Evolutionary conservation across 1,140 invertebrate species (phyloP), one percentile per base, ranked within the genome.

Genomic region (Sycophaga agraensis): DNA sequence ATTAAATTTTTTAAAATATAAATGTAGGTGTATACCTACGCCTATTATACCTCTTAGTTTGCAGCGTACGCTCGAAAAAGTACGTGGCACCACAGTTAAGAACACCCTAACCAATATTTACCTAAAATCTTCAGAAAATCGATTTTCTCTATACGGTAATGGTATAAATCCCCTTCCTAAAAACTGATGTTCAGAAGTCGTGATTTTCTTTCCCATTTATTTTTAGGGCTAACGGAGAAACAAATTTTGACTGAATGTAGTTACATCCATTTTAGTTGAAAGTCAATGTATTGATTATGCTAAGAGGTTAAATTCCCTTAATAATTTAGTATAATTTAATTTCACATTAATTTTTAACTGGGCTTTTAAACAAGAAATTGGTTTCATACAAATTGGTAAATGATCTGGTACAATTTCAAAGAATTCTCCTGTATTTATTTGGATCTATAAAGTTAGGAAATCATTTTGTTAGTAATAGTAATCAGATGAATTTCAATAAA

Each of bases 371-470:
- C n/a, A n/a, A n/a, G n/a, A n/a, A n/a, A n/a, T n/a, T n/a, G n/a
- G n/a, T n/a, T n/a, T n/a, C n/a, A n/a, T 93, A 73, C 91, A 93
- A 69, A 91, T 90, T 16, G 85, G 86, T 49, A 92, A 78, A 80
- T 93, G 91, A 79, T 92, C 86, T 35, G 87, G 82, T 6, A 88
- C 84, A 60, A 92, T 80, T 68, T 87, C 82, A 73, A 87, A 89
- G 78, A 88, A 91, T 70, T 89, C 85, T 14, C 91, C 91, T 58
- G 89, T 72, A 6, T 86, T 89, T 39, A n/a, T n/a, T n/a, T n/a
- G 89, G 85, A 83, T 92, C 89, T 78, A 31, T n/a, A 66, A 67
- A 60, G 16, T 48, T 39, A 14, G 64, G 35, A 40, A 37, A 39
- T 42, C 34, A 31, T 19, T 26, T 40, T 24, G 21, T 31, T n/a